A percentile compares a stretch with the other conserved stretches of the same genome.
These are phyloP conservation scores for Argyresthia goedartella DNA, from an alignment of 2,888 invertebrate species.

Conservation along the genomic window DNA sequence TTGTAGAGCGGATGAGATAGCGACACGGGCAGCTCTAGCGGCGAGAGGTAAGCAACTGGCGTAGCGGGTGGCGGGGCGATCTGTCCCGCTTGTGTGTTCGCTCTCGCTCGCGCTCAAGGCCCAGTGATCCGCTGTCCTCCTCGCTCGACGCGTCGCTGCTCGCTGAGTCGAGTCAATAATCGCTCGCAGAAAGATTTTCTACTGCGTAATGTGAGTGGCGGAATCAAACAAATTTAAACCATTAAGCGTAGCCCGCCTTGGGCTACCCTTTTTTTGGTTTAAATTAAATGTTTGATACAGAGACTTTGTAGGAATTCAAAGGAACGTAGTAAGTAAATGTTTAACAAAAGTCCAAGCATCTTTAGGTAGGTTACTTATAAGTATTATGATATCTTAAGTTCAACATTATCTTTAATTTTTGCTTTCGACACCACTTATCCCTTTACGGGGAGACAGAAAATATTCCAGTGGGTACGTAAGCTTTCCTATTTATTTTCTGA, in stretches of 20 bases:
- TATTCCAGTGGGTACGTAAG: too few relatives aligned
- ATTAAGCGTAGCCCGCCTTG: too few relatives aligned
- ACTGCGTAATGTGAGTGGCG: conserved; percentile 10
- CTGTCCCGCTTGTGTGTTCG: conserved; percentile 14
- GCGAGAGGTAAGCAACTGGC: neutral
- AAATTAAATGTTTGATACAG: conserved; percentile 2
- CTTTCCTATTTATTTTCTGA: too few relatives aligned
- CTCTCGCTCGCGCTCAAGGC: neutral
- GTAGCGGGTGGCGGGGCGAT: neutral
- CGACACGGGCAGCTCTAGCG: conserved; percentile 21
- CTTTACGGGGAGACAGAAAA: too few relatives aligned
- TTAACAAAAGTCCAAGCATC: too few relatives aligned
- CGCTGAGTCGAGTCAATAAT: conserved; percentile 12
- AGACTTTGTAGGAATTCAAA: too few relatives aligned
- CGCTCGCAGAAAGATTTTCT: conserved; percentile 14
- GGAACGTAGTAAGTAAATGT: too few relatives aligned
- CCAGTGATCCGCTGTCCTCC: neutral
- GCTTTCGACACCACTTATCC: too few relatives aligned
- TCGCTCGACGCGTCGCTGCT: conserved; percentile 16
- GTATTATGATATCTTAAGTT: too few relatives aligned
- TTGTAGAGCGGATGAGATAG: conserved; percentile 38
- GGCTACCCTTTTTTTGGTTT: neutral
- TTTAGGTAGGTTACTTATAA: too few relatives aligned
- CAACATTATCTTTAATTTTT: too few relatives aligned
- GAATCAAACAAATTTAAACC: too few relatives aligned